Evolutionary conservation across 2,888 invertebrate species (phyloP).

Genomic region (Camponotus fellah): DNA sequence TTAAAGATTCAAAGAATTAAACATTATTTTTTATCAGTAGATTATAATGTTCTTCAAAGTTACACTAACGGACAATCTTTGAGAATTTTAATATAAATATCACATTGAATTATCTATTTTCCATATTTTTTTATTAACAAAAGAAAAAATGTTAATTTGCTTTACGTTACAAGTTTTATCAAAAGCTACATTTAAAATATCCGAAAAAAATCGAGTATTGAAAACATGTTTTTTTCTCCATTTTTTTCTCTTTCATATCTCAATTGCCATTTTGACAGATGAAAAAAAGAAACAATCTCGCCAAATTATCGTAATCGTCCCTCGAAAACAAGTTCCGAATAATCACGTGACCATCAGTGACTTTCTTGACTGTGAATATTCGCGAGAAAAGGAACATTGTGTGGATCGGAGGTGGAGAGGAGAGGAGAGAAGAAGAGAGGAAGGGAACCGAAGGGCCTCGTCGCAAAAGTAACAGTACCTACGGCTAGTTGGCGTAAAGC

Average conservation of each 20-base stretch:
- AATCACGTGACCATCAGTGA: slow-evolving; percentile 46
- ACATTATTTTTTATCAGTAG: background rate
- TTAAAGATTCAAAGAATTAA: background rate
- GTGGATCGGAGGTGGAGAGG: slow-evolving; percentile 28
- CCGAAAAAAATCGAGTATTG: background rate
- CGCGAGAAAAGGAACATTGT: slow-evolving; percentile 28
- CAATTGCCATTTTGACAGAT: background rate
- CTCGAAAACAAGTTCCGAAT: slow-evolving; percentile 48
- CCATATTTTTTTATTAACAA: background rate
- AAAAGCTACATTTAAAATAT: background rate
- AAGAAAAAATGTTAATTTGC: background rate
- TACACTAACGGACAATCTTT: background rate
- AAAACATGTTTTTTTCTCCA: background rate
- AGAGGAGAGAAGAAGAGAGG: slow-evolving; percentile 51
- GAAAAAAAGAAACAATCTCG: slow-evolving; percentile 17
- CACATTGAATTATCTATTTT: background rate
- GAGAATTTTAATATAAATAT: background rate
- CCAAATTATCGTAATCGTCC: slow-evolving; percentile 40
- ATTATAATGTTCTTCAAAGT: background rate
- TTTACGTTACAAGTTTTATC: background rate
- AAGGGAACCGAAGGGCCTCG: slow-evolving; percentile 81
- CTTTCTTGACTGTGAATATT: slow-evolving; percentile 39
- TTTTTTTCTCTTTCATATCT: slow-evolving; percentile 1
- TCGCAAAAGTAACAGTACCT: slow-evolving; percentile 85
- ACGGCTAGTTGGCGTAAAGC: slow-evolving; percentile 82